These are phyloP conservation scores for Pinctada fucata DNA, from an alignment of 2,888 invertebrate genomes.

Conservation along the genomic window DNA sequence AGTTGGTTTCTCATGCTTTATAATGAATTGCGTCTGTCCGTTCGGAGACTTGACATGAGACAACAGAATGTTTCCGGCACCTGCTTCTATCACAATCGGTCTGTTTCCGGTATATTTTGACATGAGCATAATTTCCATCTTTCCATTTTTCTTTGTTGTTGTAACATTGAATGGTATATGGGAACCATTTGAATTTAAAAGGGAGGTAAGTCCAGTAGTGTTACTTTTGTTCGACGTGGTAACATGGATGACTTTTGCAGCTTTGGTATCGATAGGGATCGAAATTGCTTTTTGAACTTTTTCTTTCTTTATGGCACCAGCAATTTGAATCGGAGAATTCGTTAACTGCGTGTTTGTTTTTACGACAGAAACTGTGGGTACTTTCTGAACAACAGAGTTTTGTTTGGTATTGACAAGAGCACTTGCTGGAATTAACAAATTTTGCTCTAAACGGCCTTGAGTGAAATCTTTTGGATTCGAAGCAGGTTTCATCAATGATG, in stretches of 20 bases:
- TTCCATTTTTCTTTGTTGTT: slow-evolving; percentile 23
- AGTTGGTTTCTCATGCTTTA: slow-evolving; percentile 18
- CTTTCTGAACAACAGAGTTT: background rate
- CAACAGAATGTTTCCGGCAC: slow-evolving; percentile 25
- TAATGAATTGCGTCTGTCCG: slow-evolving; percentile 32
- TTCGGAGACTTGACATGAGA: slow-evolving; percentile 33
- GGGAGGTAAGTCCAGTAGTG: background rate
- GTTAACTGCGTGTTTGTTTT: background rate
- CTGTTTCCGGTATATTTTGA: slow-evolving; percentile 32
- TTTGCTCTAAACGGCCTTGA: background rate
- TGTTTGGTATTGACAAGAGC: background rate
- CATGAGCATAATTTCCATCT: slow-evolving; percentile 32
- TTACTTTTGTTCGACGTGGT: background rate
- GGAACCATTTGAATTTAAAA: background rate
- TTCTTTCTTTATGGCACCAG: background rate
- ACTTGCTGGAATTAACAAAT: background rate
- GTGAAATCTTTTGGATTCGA: background rate
- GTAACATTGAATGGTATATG: slow-evolving; percentile 16
- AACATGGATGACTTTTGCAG: background rate
- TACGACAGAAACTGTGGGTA: background rate
- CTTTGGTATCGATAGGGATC: background rate
- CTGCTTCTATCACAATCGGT: slow-evolving; percentile 33
- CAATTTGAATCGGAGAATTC: background rate
- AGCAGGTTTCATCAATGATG: background rate
- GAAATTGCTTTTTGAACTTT: background rate